These are phyloP conservation scores for Agonum fuliginosum DNA, from an alignment of 2,888 invertebrate genomes.

Conservation along the genomic window DNA sequence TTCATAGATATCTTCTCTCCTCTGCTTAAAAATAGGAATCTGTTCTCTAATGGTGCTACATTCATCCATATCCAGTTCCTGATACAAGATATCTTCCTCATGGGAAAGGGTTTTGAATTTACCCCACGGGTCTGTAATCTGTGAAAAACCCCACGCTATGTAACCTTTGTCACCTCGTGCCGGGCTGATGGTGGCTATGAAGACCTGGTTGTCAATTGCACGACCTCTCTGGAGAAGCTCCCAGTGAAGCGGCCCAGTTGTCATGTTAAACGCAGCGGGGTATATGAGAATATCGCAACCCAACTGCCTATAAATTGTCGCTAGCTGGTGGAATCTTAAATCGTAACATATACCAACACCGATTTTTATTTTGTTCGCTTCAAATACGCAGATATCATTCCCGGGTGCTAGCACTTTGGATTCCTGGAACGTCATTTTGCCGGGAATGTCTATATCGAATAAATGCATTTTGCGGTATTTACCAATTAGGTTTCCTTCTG, in stretches of 20 bases:
- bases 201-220: conserved; percentile 93
- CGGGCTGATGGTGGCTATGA: conserved; percentile 89
- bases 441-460: conserved; percentile 96
- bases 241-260: conserved; percentile 96
- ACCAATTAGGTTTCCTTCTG: conserved; percentile 84
- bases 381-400: conserved; percentile 82
- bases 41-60: conserved; percentile 87
- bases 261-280: conserved; percentile 97
- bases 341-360: conserved; percentile 98
- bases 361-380: conserved; percentile 82
- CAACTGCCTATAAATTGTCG: conserved; percentile 81
- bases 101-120: conserved; percentile 81
- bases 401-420: conserved; percentile 90
- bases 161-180: conserved; percentile 87
- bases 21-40: conserved; percentile 86
- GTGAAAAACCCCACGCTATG: conserved; percentile 92
- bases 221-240: conserved; percentile 86
- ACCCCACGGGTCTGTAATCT: conserved; percentile 90
- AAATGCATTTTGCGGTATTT: conserved; percentile 94
- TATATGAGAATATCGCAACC: conserved; percentile 92
- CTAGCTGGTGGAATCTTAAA: conserved; percentile 92
- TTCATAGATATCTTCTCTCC: conserved; percentile 81
- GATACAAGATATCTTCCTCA: conserved; percentile 81
- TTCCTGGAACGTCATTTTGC: conserved; percentile 93
- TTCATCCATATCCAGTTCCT: conserved; percentile 84